Evolutionary conservation across 1,140 invertebrate genomes (phyloP).

Genomic region (Magallana angulata): DNA sequence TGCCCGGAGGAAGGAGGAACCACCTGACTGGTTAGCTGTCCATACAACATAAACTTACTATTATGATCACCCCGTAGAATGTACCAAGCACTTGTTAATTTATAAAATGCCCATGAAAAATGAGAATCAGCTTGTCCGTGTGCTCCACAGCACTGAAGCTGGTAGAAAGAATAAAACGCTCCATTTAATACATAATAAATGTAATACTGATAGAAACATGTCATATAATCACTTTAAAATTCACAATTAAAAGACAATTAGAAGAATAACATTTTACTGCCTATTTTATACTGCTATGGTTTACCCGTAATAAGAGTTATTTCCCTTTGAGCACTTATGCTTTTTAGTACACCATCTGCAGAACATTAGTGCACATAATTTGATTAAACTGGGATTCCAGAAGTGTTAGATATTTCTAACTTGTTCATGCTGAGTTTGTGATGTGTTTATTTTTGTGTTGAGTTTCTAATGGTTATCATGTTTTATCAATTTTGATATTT

Average conservation of each 20-base stretch:
- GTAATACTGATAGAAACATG: neutral
- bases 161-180: constrained; percentile 4
- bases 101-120: constrained; percentile 70
- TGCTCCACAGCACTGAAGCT: constrained; percentile 75
- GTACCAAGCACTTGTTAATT: constrained; percentile 63
- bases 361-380: neutral
- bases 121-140: constrained; percentile 62
- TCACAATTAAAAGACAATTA: no score
- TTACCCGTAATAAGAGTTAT: no score
- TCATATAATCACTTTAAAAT: neutral
- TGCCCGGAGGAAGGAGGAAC: neutral
- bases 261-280: no score
- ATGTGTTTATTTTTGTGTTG: no score
- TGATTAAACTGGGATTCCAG: neutral
- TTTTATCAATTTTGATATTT: no score
- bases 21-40: constrained; percentile 16
- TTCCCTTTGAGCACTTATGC: no score
- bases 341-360: no score
- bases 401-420: neutral
- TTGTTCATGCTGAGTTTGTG: no score
- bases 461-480: no score
- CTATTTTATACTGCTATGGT: no score
- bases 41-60: constrained; percentile 41
- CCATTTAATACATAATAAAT: neutral
- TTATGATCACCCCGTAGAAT: constrained; percentile 53